Percentiles rank a stretch among this genome's conserved stretches.
Conservation (phyloP, 2,113 vertebrate species). For the Orycteropus afer region DNA sequence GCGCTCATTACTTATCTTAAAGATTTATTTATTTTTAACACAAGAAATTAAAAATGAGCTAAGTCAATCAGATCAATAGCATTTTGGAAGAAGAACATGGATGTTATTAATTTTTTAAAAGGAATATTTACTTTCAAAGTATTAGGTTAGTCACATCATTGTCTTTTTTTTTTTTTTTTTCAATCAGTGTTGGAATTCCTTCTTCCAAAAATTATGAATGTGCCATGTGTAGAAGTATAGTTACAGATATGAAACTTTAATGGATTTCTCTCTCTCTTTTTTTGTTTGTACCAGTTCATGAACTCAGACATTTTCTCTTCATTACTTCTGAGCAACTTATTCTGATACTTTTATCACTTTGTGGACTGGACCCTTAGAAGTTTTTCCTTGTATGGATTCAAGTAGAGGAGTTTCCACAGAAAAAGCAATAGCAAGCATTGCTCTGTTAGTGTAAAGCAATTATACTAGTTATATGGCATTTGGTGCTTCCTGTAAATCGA, state of each 20-base stretch:
- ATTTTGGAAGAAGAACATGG: slow-evolving; percentile 20
- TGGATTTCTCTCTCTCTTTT: background rate
- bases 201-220: background rate
- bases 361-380: background rate
- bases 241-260: background rate
- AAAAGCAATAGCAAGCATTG: background rate
- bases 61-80: slow-evolving; percentile 20
- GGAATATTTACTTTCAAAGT: slow-evolving; percentile 3
- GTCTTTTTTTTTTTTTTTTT: slow-evolving; percentile 50
- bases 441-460: slow-evolving; percentile 19
- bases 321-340: slow-evolving; percentile 4
- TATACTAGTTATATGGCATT: slow-evolving; percentile 54
- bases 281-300: background rate
- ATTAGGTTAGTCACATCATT: slow-evolving; percentile 6
- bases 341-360: background rate
- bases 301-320: slow-evolving; percentile 37
- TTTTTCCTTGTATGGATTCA: background rate
- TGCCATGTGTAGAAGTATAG: background rate
- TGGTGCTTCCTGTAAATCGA: slow-evolving; percentile 64
- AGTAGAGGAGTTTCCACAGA: slow-evolving; percentile 34
- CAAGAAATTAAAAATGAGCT: slow-evolving; percentile 29
- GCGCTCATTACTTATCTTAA: slow-evolving; percentile 13
- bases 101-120: slow-evolving; percentile 53
- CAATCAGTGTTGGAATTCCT: background rate
- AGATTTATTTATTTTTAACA: slow-evolving; percentile 30